phyloP scores from a whole-genome alignment of 2,888 invertebrate species.

The Tiphia femorata region DNA sequence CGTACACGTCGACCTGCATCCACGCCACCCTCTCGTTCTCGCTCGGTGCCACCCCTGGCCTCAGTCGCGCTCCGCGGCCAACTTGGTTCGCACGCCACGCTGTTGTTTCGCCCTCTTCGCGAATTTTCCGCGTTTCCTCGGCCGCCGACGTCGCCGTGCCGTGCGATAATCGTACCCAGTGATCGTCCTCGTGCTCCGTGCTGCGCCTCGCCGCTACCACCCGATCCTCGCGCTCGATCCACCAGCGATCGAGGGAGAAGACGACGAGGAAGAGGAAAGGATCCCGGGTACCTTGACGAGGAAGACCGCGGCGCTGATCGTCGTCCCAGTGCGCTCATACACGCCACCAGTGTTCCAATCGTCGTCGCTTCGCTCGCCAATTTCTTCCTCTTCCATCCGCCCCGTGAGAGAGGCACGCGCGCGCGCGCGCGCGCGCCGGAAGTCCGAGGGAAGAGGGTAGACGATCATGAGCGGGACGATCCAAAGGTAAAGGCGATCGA shows the following conservation, averaged over 20 bases:
- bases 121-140: neutral
- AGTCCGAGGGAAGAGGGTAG: neutral
- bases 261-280: no score
- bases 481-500: conserved; percentile 12
- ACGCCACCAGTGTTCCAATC: neutral
- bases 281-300: no score
- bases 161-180: neutral
- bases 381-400: neutral
- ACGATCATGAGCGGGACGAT: neutral
- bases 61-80: conserved; percentile 51
- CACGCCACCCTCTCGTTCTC: conserved; percentile 50
- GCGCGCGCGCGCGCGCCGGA: conserved; percentile 17
- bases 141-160: neutral
- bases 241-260: neutral
- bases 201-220: neutral
- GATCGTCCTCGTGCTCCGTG: neutral
- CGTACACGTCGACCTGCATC: conserved; percentile 62
- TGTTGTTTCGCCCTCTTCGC: conserved; percentile 31
- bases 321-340: no score
- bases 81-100: conserved; percentile 47
- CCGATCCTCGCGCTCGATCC: neutral
- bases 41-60: conserved; percentile 48
- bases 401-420: neutral
- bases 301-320: no score
- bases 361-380: neutral